These are phyloP conservation scores for Agrochola circellaris DNA, from an alignment of 2,888 invertebrate genomes.

Conservation along the genomic window DNA sequence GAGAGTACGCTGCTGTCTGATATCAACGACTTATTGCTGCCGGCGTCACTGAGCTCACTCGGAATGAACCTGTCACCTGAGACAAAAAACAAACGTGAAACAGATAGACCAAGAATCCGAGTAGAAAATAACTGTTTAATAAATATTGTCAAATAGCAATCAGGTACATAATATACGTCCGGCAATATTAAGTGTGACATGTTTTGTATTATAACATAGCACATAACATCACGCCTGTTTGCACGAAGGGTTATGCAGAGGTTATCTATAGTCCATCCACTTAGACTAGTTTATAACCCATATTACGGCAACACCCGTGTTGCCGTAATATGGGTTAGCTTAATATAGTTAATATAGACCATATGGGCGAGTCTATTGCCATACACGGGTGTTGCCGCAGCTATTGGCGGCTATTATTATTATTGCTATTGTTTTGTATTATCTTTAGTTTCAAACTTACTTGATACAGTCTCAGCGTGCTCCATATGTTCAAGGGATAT, in stretches of 20 bases:
- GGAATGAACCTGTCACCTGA: constrained; percentile 85
- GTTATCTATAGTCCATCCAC: too few relatives aligned
- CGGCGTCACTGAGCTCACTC: constrained; percentile 85
- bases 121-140: neutral
- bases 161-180: too few relatives aligned
- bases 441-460: constrained; percentile 72
- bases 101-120: neutral
- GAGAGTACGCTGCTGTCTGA: constrained; percentile 84
- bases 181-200: neutral
- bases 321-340: too few relatives aligned
- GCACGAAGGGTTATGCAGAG: too few relatives aligned
- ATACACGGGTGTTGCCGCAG: too few relatives aligned
- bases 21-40: constrained; percentile 86
- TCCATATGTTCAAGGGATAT: constrained; percentile 84
- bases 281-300: too few relatives aligned
- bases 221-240: too few relatives aligned
- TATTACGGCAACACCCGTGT: too few relatives aligned
- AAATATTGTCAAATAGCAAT: neutral
- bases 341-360: too few relatives aligned
- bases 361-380: too few relatives aligned
- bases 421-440: neutral
- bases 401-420: too few relatives aligned
- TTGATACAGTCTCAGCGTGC: constrained; percentile 84
- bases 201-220: neutral
- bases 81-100: constrained; percentile 27